Conservation (phyloP, 2,797 vertebrate species). For the Hyperoplus lanceolatus region DNA sequence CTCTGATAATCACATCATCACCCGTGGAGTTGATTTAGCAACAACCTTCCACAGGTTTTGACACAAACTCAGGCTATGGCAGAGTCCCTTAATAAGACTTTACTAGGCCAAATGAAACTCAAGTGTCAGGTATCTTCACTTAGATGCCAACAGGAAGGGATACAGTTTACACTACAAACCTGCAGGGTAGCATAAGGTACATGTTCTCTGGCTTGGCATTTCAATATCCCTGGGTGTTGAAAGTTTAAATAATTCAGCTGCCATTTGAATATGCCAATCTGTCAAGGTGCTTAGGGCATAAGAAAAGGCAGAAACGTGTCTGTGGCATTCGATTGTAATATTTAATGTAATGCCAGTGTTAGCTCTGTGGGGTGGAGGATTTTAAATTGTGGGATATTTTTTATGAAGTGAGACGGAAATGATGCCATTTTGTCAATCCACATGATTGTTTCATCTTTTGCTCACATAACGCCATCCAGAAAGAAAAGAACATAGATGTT, state of each 20-base stretch:
- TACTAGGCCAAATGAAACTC: neutral
- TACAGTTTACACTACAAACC: neutral
- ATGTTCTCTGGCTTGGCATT: slow-evolving; percentile 10
- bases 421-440: slow-evolving; percentile 19
- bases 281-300: neutral
- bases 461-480: neutral
- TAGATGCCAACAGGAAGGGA: neutral
- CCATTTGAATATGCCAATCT: slow-evolving; percentile 5
- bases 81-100: neutral
- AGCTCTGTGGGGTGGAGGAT: neutral
- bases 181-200: neutral
- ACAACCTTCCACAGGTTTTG: neutral
- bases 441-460: slow-evolving; percentile 9
- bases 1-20: slow-evolving; percentile 34
- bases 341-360: slow-evolving; percentile 13
- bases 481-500: neutral
- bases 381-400: slow-evolving; percentile 14
- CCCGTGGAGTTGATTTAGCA: slow-evolving; percentile 14
- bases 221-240: neutral
- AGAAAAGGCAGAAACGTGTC: slow-evolving; percentile 12
- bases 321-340: slow-evolving; percentile 14
- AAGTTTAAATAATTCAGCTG: neutral
- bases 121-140: neutral
- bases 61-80: neutral
- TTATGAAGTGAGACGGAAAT: slow-evolving; percentile 23